phyloP scores from a whole-genome alignment of 2,888 invertebrate species.

The Pristionchus entomophagus region DNA sequence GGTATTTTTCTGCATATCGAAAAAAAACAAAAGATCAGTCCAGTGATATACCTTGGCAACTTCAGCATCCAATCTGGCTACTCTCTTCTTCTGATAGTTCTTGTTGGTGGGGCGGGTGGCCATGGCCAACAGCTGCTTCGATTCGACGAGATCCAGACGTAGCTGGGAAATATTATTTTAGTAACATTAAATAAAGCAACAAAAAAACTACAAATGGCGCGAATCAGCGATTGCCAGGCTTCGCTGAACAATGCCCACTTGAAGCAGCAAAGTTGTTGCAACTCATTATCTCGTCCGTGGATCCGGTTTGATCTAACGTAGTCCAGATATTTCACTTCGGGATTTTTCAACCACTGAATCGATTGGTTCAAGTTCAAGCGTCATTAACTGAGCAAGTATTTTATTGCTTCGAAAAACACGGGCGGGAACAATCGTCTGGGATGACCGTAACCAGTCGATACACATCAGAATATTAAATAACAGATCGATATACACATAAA shows the following conservation, averaged over 20 bases:
- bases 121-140: background rate
- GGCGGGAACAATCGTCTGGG: background rate
- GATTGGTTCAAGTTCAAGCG: too few relatives aligned
- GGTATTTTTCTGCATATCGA: too few relatives aligned
- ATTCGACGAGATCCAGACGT: background rate
- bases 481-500: background rate
- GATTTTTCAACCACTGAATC: background rate
- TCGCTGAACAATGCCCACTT: too few relatives aligned
- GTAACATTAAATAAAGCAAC: too few relatives aligned
- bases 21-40: too few relatives aligned
- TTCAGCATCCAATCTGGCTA: background rate
- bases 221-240: too few relatives aligned
- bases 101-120: background rate
- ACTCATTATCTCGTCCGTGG: too few relatives aligned
- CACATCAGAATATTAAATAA: background rate
- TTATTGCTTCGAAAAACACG: slow-evolving; percentile 5
- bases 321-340: background rate
- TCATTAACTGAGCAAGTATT: background rate
- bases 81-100: background rate
- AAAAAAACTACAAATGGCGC: too few relatives aligned
- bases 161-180: too few relatives aligned
- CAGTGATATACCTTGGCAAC: background rate
- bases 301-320: too few relatives aligned
- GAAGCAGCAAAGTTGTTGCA: too few relatives aligned
- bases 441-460: slow-evolving; percentile 27